Base-by-base conservation (phyloP, 2,888 invertebrate genomes). In the Eristalis pertinax region DNA sequence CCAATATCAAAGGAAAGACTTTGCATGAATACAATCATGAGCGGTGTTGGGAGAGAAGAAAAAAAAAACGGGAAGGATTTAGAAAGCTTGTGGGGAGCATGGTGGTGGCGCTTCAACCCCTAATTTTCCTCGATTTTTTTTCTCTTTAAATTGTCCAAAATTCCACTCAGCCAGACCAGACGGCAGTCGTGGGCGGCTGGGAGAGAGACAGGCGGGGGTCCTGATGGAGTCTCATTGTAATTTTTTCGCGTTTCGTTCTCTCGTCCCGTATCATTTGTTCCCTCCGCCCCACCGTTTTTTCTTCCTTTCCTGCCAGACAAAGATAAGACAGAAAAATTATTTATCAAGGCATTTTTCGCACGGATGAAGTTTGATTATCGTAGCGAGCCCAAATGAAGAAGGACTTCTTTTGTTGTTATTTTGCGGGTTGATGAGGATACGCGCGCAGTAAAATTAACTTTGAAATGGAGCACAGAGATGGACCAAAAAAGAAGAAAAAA, bases 311-410 rank as follows among this genome's bases (percentile, higher is more conserved):
- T 87, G 87, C 50, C 41, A 87, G 76, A 77, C 83, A 50, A 76
- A 79, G 87, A 87, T 87, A 87, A 87, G 87, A 79, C 67, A 63
- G 73, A 83, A 75, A 87, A 87, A 83, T 72, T 73, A 75, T 56
- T 85, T 83, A 83, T 79, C 72, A 76, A 83, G 79, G 83, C 75
- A 83, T 87, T 87, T 87, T 87, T 87, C 83, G 87, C 87, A 87
- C 87, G 83, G 79, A 83, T 87, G 83, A 83, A 79, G 83, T 83
- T 87, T 87, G 83, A 87, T 87, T 87, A 87, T 87, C 79, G 65
- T 79, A 76, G 32, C 78, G 41, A 68, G 68, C 79, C 72, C 64
- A 80, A 87, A 83, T 76, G 69, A 84, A 74, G 64, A 69, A 74
- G 73, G 73, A 83, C 76, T 72, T 24, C 62, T 86, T 76, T n/a